A percentile compares a stretch with the other conserved stretches of the same genome.
phyloP scores from a whole-genome alignment of 1,140 invertebrate genomes.

The Pissodes strobi region DNA sequence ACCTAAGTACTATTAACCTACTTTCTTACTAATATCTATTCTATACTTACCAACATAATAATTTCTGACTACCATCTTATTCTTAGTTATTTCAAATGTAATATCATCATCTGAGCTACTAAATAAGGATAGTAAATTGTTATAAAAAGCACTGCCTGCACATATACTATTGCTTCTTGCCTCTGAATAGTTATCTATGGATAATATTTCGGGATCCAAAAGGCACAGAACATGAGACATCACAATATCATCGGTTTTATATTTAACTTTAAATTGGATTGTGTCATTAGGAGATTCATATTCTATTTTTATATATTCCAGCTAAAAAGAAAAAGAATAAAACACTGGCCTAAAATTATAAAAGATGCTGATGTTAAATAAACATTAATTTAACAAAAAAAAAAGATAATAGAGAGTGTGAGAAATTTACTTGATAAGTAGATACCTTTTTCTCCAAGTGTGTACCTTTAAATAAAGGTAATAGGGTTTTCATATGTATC shows the following conservation, averaged over 20 bases:
- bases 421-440: background rate
- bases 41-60: slow-evolving; percentile 43
- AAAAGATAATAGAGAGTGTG: no score
- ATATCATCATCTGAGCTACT: slow-evolving; percentile 48
- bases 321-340: slow-evolving; percentile 40
- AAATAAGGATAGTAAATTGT: slow-evolving; percentile 45
- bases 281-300: slow-evolving; percentile 39
- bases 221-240: slow-evolving; percentile 44
- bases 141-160: slow-evolving; percentile 40
- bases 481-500: slow-evolving; percentile 70
- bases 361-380: no score
- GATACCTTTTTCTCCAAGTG: slow-evolving; percentile 58
- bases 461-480: slow-evolving; percentile 62
- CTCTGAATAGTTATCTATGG: slow-evolving; percentile 35
- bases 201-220: slow-evolving; percentile 43
- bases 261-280: slow-evolving; percentile 50
- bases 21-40: background rate
- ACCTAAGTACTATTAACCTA: no score
- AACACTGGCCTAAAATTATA: background rate
- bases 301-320: slow-evolving; percentile 48
- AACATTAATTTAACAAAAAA: no score
- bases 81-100: slow-evolving; percentile 43
- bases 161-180: slow-evolving; percentile 38
- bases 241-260: slow-evolving; percentile 48
- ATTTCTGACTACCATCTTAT: slow-evolving; percentile 44